Evolutionary conservation across 92 coral and sea anemone genomes (phyloP), one percentile per base, ranked within the genome.

Genomic region (Meandrina meandrites): DNA sequence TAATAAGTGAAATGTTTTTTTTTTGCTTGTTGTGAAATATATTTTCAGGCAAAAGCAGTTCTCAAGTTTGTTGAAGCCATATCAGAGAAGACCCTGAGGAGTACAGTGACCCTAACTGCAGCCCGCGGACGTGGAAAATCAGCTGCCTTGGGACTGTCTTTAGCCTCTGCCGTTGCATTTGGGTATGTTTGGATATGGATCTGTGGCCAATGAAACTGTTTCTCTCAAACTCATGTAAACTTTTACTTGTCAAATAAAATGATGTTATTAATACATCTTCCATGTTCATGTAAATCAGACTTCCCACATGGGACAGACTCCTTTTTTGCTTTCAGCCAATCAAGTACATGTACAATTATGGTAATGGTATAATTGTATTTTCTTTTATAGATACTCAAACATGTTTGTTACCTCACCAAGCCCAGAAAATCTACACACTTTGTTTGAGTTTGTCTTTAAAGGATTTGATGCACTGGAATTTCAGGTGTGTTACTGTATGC

Each of bases 61-160:
- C 86, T 97, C 32, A 97, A 95, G 90, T 97, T 97, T 85, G 89
- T 97, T 12, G 99, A 97, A 84, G 96, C 99, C 13, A 97, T 97
- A 54, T 97, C 99, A 28, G 99, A 97, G 88, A 97, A 97, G 81
- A 97, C 99, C 0, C 91, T 97, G 34, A 90, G 96, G 30, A 97
- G 94, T 19, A 97, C 99, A 13, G 99, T 97, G 22, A 93, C 99
- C 67, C 88, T 97, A 69, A 97, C 99, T 13, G 99, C 99, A 8
- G 99, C 99, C 1, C 93, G 99, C 24, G 99, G 99, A 8, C 87
- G 99, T 45, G 99, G 99, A 35, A 97, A 97, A 79, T 97, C 99
- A n/a, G 99, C 99, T 27, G 99, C 99, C n/a, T 42, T 97, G 42
- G 99, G 99, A 8, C 89, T 97, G 57, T 96, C 99, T 18, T 86